These are phyloP conservation scores for Phaonia tiefii DNA, from an alignment of 2,888 invertebrate genomes.

Conservation along the genomic window DNA sequence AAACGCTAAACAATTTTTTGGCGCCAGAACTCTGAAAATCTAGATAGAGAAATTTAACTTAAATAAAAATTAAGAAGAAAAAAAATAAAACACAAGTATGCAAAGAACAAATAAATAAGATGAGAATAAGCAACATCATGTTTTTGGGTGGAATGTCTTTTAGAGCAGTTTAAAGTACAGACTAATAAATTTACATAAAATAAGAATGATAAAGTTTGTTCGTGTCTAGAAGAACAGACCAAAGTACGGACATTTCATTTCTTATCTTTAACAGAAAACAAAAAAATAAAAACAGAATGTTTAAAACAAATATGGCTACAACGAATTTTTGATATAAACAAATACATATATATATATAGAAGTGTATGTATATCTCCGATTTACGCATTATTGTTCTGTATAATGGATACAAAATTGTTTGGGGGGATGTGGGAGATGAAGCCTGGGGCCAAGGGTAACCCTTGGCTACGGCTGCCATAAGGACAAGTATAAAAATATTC, in stretches of 20 bases:
- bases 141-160: too few relatives aligned
- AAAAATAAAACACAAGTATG: not conserved
- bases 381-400: conserved; percentile 7
- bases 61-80: not conserved
- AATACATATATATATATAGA: not conserved
- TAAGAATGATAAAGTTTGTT: not conserved
- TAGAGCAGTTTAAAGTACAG: too few relatives aligned
- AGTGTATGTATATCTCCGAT: not conserved
- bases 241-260: not conserved
- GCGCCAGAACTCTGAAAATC: not conserved
- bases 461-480: not conserved
- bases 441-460: too few relatives aligned
- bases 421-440: too few relatives aligned
- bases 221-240: not conserved
- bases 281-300: conserved; percentile 4
- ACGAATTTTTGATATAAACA: conserved; percentile 15
- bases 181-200: not conserved
- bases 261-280: too few relatives aligned
- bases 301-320: conserved; percentile 37
- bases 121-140: too few relatives aligned
- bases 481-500: conserved; percentile 31
- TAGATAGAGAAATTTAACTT: not conserved
- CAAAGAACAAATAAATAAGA: not conserved
- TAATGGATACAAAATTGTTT: not conserved
- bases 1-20: conserved; percentile 13